Base-by-base conservation (phyloP, 2,888 invertebrate genomes). In the Apodemia zela region DNA sequence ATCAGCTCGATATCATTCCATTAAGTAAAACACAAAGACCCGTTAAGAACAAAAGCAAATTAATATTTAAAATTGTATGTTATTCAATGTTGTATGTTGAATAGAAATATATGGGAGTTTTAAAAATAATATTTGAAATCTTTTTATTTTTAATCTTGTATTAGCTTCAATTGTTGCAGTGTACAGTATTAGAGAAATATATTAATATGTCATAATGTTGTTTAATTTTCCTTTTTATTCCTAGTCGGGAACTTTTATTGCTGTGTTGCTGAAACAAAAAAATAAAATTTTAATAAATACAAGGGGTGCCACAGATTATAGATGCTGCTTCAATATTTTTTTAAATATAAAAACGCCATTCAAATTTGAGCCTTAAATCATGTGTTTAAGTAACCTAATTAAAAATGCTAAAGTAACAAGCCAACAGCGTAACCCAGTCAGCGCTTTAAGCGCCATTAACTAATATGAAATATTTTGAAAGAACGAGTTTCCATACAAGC, bases 1-100 rank as follows among this genome's bases (percentile, higher is more conserved):
- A 83, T 88, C 87, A 87, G 88, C 86, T 89, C 84, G 85, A 83
- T 87, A 87, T 86, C 89, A 90, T 90, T 90, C 89, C 89, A 86
- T 75, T 71, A 74, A 75, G 72, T 59, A 71, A 67, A 68, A 66
- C 66, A 75, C 74, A 80, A 84, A 79, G 82, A 82, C 83, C 87
- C 85, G 81, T 81, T 75, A 70, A 74, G 71, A 81, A 83, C 77
- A 75, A 75, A 75, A 73, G 42, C 72, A 15, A 42, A 69, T 71
- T 69, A 66, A 72, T 78, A 80, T 75, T 79, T 75, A 73, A 76
- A 82, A 84, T 82, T 84, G 78, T 84, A 82, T 82, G 81, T 82
- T 83, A 84, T 82, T 85, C 85, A 84, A 83, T 88, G 84, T 87
- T 85, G 83, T 83, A 84, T 84, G 86, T 86, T 88, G 81, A 81